Percentiles rank a stretch among this genome's conserved stretches.
Conservation (phyloP, 2,797 vertebrate species). For the Florisuga fusca region DNA sequence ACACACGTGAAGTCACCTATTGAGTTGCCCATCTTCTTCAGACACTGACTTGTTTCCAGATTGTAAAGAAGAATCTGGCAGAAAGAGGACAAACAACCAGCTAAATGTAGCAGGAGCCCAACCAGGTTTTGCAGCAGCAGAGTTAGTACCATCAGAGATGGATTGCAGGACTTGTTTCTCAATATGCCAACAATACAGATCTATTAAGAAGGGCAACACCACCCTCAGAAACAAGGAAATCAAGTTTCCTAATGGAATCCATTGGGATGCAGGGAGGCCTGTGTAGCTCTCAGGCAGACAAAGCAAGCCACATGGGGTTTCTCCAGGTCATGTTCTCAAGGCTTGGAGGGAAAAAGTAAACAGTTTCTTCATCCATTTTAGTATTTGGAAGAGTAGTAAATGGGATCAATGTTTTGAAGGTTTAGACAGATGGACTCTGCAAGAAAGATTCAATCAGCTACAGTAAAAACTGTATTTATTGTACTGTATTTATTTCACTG, state of each 20-base stretch:
- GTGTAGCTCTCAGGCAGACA: not conserved
- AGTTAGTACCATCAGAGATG: not conserved
- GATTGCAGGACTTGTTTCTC: not conserved
- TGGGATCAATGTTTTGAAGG: not conserved
- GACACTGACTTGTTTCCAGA: conserved; percentile 86
- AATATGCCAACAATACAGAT: not conserved
- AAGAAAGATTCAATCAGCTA: not conserved
- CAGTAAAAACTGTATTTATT: not conserved
- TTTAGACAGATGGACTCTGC: not conserved
- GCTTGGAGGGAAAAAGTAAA: not conserved
- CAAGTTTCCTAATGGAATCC: not conserved
- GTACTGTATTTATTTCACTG: not conserved
- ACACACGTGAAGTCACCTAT: conserved; percentile 92
- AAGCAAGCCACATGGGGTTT: not conserved
- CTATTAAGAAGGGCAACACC: not conserved
- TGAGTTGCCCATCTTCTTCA: conserved; percentile 86
- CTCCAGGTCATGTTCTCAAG: not conserved
- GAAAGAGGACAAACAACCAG: conserved; percentile 16
- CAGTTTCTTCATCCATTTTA: not conserved
- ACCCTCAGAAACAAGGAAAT: not conserved
- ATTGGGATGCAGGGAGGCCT: not conserved
- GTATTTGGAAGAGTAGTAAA: not conserved
- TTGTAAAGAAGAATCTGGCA: conserved; percentile 91
- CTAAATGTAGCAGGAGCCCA: not conserved
- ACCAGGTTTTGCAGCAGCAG: not conserved